A percentile compares a stretch with the other conserved stretches of the same genome.
These are phyloP conservation scores for Parazoanthus swiftii DNA, from an alignment of 92 coral and sea anemone genomes.

Conservation along the genomic window DNA sequence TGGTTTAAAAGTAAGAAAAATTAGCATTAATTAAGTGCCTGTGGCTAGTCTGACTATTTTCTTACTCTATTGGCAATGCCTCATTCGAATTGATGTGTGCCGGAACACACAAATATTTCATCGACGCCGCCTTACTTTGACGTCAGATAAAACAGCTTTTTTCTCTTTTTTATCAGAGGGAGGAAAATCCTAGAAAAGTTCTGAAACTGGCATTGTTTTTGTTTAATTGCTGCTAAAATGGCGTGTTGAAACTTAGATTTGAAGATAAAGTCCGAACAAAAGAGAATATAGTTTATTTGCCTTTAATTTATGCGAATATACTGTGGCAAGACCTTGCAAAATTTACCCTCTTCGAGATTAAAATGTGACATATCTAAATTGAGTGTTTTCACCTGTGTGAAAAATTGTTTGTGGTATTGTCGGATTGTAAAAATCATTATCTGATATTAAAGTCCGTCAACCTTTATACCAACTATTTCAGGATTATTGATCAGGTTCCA, in stretches of 20 bases:
- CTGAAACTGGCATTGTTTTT: neutral
- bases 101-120: neutral
- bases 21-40: neutral
- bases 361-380: neutral
- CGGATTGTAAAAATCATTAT: neutral
- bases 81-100: neutral
- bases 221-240: neutral
- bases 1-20: neutral
- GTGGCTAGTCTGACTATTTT: neutral
- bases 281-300: neutral
- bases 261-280: neutral
- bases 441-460: neutral
- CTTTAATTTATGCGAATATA: constrained; percentile 13
- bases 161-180: neutral
- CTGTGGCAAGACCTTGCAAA: neutral
- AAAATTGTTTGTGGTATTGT: neutral
- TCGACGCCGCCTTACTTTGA: neutral
- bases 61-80: neutral
- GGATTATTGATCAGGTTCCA: neutral
- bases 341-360: neutral
- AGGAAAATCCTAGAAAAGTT: neutral
- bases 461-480: neutral
- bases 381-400: neutral
- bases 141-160: neutral
- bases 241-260: neutral